Evolutionary conservation across 2,113 vertebrate genomes (phyloP).

Genomic region (Rhombomys opimus): DNA sequence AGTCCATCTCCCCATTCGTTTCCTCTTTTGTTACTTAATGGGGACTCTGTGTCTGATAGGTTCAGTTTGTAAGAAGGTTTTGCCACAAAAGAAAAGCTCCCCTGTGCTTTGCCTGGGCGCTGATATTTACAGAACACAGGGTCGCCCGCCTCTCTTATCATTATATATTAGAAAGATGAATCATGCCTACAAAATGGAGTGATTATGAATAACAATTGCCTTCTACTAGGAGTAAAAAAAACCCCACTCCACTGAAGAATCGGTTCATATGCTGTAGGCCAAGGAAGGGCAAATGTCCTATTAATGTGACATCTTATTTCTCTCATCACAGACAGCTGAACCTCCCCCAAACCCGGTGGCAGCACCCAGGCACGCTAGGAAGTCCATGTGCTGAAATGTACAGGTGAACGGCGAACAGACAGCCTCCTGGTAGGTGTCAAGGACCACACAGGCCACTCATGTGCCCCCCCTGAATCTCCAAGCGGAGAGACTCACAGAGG

Average conservation of each 20-base stretch:
- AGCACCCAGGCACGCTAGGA: background rate
- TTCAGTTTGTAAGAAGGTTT: background rate
- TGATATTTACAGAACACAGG: background rate
- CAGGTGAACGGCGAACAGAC: background rate
- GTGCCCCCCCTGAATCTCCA: background rate
- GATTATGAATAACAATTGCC: conserved; percentile 16
- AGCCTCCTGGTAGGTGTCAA: background rate
- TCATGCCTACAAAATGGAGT: conserved; percentile 1
- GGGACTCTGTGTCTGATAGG: background rate
- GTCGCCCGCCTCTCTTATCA: background rate
- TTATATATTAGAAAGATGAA: background rate
- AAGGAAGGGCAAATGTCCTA: background rate
- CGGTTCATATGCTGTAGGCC: background rate
- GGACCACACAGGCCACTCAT: accelerated
- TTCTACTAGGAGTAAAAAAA: background rate
- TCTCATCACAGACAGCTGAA: background rate
- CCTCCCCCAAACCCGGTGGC: background rate
- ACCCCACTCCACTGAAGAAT: background rate
- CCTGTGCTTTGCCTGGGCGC: background rate
- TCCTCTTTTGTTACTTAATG: conserved; percentile 53
- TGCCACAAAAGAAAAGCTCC: conserved; percentile 32
- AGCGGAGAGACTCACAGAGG: background rate
- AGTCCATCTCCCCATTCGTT: conserved; percentile 12
- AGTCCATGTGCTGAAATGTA: background rate
- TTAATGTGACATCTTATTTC: conserved; percentile 10